Evolutionary conservation across 2,797 vertebrate genomes (phyloP).

Genomic region (Salmo trutta): DNA sequence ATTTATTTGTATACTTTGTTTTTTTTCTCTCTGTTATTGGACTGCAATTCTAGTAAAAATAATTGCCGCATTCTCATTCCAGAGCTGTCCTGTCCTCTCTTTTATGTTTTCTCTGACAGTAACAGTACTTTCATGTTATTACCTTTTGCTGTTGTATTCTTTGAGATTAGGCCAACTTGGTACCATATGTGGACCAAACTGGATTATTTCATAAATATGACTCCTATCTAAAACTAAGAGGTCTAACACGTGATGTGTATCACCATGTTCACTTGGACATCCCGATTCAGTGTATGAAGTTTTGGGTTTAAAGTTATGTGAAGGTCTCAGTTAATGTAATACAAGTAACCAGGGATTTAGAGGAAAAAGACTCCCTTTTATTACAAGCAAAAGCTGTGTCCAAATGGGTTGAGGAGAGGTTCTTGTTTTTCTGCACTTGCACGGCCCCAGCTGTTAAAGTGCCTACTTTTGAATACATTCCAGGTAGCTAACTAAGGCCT

Average conservation of each 20-base stretch:
- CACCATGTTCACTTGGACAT: slow-evolving; percentile 9
- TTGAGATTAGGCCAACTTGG: background rate
- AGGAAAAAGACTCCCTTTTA: slow-evolving; percentile 13
- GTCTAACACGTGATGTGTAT: slow-evolving; percentile 3
- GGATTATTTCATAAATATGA: background rate
- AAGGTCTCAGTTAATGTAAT: slow-evolving; percentile 21
- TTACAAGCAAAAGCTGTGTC: slow-evolving; percentile 75
- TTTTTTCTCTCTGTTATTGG: slow-evolving; percentile 80
- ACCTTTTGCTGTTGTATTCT: slow-evolving; percentile 11
- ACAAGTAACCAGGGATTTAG: slow-evolving; percentile 15
- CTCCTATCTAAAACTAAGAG: slow-evolving; percentile 18
- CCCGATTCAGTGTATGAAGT: slow-evolving; percentile 30
- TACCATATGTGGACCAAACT: no score
- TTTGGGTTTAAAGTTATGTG: slow-evolving; percentile 22
- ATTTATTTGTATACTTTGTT: slow-evolving; percentile 89
- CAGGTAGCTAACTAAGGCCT: slow-evolving; percentile 81
- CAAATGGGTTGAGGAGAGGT: slow-evolving; percentile 72
- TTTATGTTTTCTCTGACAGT: slow-evolving; percentile 41
- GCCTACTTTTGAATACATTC: slow-evolving; percentile 94
- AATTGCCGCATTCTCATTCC: slow-evolving; percentile 71
- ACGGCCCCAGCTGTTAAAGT: slow-evolving; percentile 81
- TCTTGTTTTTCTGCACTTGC: slow-evolving; percentile 60
- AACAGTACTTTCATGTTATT: slow-evolving; percentile 61
- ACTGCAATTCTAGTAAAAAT: slow-evolving; percentile 93
- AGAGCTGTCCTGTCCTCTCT: slow-evolving; percentile 25